Conservation (phyloP, 2,888 invertebrate species). For the Margaritifera margaritifera region DNA sequence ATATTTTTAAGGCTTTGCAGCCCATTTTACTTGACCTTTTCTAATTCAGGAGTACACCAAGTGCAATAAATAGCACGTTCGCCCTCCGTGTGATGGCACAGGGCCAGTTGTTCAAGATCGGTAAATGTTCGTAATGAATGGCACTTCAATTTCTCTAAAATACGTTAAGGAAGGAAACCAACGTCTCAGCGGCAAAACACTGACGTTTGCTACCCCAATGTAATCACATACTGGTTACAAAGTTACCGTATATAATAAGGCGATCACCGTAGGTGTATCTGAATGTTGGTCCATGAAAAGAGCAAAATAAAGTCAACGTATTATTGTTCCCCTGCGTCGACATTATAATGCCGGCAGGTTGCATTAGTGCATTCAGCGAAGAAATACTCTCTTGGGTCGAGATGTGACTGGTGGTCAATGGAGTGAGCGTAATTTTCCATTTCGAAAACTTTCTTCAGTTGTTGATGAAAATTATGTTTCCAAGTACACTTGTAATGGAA, state of each 20-base stretch:
- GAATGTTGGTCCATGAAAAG: conserved; percentile 45
- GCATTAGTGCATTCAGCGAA: no score
- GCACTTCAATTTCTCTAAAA: conserved; percentile 64
- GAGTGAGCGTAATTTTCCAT: not conserved
- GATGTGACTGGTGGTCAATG: no score
- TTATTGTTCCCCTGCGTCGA: no score
- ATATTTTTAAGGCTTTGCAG: conserved; percentile 58
- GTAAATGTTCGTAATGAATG: conserved; percentile 57
- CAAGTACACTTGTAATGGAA: conserved; percentile 35
- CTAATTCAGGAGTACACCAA: conserved; percentile 66
- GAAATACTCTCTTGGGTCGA: no score
- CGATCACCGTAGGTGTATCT: conserved; percentile 48
- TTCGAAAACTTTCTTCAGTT: conserved; percentile 13
- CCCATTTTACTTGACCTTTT: conserved; percentile 59
- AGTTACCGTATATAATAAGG: conserved; percentile 9
- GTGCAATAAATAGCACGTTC: conserved; percentile 58
- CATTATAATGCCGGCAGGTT: no score
- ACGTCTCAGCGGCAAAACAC: conserved; percentile 34
- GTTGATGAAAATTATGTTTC: conserved; percentile 39
- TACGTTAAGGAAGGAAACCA: conserved; percentile 59
- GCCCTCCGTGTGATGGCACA: conserved; percentile 56
- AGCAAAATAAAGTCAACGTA: not conserved
- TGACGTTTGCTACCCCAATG: conserved; percentile 27
- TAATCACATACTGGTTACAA: conserved; percentile 14
- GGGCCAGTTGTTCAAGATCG: conserved; percentile 37